phyloP scores from a whole-genome alignment of 2,888 invertebrate species.

The Lacanobia wlatinum region DNA sequence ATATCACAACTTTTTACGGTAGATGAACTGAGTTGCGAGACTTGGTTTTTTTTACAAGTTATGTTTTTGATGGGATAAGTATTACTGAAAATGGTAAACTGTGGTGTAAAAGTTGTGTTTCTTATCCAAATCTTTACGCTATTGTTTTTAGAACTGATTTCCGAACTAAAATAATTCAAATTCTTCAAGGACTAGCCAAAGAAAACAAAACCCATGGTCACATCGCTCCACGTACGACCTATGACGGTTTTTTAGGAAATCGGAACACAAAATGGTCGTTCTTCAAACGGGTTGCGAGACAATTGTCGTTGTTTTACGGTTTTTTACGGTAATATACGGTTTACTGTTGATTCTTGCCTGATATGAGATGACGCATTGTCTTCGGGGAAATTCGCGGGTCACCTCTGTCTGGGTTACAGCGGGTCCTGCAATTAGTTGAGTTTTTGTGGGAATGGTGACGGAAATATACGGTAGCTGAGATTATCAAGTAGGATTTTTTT shows the following conservation, averaged over 20 bases:
- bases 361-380: constrained; percentile 54
- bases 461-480: constrained; percentile 32
- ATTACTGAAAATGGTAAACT: too few relatives aligned
- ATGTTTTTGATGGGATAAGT: too few relatives aligned
- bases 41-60: too few relatives aligned
- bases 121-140: too few relatives aligned
- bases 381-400: constrained; percentile 63
- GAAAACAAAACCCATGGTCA: constrained; percentile 32
- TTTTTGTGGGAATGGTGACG: constrained; percentile 49
- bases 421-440: constrained; percentile 51
- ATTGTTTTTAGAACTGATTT: too few relatives aligned
- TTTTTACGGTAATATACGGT: constrained; percentile 63
- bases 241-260: constrained; percentile 65
- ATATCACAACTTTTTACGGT: too few relatives aligned
- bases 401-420: constrained; percentile 46
- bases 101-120: too few relatives aligned
- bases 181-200: neutral
- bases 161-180: too few relatives aligned
- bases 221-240: constrained; percentile 52
- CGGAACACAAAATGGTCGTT: constrained; percentile 61
- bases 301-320: constrained; percentile 64
- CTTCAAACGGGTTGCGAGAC: constrained; percentile 62
- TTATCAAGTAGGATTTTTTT: neutral
- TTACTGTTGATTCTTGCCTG: constrained; percentile 63
- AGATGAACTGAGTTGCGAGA: too few relatives aligned